These are phyloP conservation scores for Mobula hypostoma DNA, from an alignment of 2,113 vertebrate genomes.

Conservation along the genomic window DNA sequence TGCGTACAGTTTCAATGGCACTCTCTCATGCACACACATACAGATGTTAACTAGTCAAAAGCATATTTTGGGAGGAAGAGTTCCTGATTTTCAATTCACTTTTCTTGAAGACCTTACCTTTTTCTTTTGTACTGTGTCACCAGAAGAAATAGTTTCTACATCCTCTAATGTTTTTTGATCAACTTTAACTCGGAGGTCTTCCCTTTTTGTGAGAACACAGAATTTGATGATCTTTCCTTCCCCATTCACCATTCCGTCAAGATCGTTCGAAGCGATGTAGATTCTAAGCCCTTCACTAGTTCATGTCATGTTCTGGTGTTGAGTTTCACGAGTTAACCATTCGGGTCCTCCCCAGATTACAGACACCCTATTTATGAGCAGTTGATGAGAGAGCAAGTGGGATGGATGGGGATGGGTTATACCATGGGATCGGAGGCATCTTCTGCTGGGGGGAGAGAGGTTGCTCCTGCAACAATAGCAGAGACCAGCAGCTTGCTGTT, in stretches of 20 bases:
- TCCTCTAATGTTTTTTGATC: neutral
- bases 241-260: neutral
- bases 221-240: neutral
- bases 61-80: neutral
- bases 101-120: neutral
- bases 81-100: neutral
- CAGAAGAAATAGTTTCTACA: neutral
- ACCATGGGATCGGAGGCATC: too few species aligned
- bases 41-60: too few species aligned
- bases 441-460: too few species aligned
- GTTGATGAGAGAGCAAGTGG: too few species aligned
- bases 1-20: too few species aligned
- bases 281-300: neutral
- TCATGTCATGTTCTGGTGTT: neutral
- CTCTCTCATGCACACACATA: too few species aligned
- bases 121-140: neutral
- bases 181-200: neutral
- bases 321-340: neutral
- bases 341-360: too few species aligned
- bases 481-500: too few species aligned
- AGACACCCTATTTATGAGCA: too few species aligned
- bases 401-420: too few species aligned
- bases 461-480: too few species aligned
- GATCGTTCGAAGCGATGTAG: too few species aligned
- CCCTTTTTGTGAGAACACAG: neutral